Conservation (phyloP, 2,113 vertebrate species). For the Xyliphius kryptos region DNA sequence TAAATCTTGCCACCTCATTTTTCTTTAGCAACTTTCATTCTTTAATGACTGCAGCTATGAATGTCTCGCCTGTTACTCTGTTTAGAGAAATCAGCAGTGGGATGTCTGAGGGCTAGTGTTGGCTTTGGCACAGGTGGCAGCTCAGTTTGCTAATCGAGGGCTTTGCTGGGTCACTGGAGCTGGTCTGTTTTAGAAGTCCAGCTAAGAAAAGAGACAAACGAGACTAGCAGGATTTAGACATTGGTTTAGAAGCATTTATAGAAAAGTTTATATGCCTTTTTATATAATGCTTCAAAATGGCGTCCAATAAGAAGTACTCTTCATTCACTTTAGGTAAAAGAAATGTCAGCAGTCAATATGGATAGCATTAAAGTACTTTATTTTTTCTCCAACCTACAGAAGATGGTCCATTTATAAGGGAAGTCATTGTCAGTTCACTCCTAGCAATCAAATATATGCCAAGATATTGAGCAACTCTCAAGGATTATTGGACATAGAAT, state of each 20-base stretch:
- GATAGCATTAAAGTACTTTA: not conserved
- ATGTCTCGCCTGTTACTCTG: not conserved
- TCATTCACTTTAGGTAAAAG: not conserved
- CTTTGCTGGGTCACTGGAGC: not conserved
- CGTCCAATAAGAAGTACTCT: not conserved
- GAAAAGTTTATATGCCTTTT: not conserved
- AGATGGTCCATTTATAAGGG: not conserved
- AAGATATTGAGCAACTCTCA: not conserved
- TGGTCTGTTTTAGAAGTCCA: not conserved
- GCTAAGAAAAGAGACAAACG: not conserved
- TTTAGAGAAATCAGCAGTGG: constrained; percentile 6
- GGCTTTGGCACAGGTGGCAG: constrained; percentile 2
- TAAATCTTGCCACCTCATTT: constrained; percentile 1
- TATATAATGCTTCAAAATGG: not conserved
- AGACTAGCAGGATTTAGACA: not conserved
- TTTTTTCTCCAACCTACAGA: not conserved
- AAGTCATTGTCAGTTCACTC: not conserved
- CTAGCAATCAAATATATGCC: not conserved
- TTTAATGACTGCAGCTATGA: not conserved
- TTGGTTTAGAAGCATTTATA: too few species aligned
- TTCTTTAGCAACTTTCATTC: not conserved
- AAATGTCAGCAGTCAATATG: not conserved
- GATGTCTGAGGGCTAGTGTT: not conserved
- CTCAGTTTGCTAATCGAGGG: constrained; percentile 32
- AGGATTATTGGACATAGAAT: too few species aligned